These are phyloP conservation scores for Strongylocentrotus purpuratus DNA, from an alignment of 35 echinoderm and acorn worm genomes.

Conservation along the genomic window DNA sequence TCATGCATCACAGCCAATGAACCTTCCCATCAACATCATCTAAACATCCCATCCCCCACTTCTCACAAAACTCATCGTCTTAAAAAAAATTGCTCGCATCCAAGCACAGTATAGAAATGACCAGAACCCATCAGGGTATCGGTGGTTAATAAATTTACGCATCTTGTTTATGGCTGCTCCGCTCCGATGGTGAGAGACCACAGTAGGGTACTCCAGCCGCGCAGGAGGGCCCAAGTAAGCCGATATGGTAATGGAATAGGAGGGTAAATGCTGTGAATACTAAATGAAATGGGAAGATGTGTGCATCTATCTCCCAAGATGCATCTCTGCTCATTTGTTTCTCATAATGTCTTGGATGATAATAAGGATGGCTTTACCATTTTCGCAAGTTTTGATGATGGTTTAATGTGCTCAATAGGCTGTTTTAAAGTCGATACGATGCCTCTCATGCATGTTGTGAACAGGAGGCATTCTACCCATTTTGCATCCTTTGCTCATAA, in stretches of 20 bases:
- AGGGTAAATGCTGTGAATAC: background rate
- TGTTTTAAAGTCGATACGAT: too few species aligned
- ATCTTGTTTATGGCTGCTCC: background rate
- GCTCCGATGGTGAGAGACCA: background rate
- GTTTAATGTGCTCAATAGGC: too few species aligned
- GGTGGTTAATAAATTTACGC: background rate
- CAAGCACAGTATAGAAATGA: background rate
- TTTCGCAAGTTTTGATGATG: too few species aligned
- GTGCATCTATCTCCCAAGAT: background rate
- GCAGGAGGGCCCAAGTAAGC: background rate
- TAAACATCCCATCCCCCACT: background rate
- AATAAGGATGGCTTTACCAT: too few species aligned
- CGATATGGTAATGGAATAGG: background rate
- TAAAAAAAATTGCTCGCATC: background rate
- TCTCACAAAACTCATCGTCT: background rate
- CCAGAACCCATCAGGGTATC: background rate
- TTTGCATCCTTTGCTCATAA: too few species aligned
- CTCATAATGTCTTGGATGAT: background rate
- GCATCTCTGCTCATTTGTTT: background rate
- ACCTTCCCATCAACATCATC: background rate
- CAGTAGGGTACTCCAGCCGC: background rate
- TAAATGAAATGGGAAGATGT: background rate
- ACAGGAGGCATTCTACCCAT: too few species aligned
- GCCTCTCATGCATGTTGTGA: too few species aligned
- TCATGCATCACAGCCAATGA: background rate